These are phyloP conservation scores for Burhinus oedicnemus DNA, from an alignment of 2,113 vertebrate genomes.

Conservation along the genomic window DNA sequence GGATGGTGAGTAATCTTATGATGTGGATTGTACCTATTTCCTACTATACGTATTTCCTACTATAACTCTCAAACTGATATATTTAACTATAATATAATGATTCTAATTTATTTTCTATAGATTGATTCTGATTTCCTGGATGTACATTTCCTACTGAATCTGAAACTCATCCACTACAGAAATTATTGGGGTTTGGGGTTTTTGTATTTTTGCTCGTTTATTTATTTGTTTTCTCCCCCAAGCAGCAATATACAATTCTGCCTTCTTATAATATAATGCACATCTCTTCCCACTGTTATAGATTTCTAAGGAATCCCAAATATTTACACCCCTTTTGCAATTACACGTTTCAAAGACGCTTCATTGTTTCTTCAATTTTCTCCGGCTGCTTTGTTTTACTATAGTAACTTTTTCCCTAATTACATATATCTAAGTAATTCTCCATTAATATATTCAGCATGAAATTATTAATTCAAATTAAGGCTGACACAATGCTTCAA, in stretches of 20 bases:
- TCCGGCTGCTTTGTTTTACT: not conserved
- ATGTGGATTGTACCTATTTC: not conserved
- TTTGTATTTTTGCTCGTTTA: not conserved
- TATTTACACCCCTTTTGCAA: not conserved
- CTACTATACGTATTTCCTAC: not conserved
- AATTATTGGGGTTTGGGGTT: accelerated
- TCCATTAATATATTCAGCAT: not conserved
- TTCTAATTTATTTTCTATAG: not conserved
- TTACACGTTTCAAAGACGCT: not conserved
- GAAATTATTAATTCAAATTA: conserved; percentile 3
- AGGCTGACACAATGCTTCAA: not conserved
- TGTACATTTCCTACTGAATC: not conserved
- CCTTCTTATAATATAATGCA: not conserved
- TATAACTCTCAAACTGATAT: not conserved
- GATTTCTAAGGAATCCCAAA: not conserved
- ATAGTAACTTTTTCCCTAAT: not conserved
- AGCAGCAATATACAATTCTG: not conserved
- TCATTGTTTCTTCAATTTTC: not conserved
- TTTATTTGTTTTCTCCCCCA: not conserved
- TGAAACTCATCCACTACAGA: not conserved
- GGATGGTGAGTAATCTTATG: not conserved
- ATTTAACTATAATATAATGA: not conserved
- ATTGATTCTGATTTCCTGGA: not conserved
- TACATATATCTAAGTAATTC: not conserved
- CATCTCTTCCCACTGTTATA: not conserved